Evolutionary conservation across 2,888 invertebrate species (phyloP).

Genomic region (Tyria jacobaeae): DNA sequence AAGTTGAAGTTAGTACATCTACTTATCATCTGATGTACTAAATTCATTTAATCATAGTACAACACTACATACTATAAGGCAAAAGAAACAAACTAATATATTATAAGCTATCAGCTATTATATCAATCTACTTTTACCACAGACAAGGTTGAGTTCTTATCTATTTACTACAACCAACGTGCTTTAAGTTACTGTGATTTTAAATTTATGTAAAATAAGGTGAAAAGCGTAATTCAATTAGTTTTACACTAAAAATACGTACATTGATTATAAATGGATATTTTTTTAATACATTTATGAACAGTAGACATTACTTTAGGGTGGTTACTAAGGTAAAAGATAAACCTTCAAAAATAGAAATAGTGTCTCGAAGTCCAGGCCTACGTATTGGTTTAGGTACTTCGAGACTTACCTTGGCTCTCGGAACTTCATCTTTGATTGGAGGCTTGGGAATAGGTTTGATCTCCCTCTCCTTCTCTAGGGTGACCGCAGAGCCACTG

Average conservation of each 20-base stretch:
- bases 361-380: slow-evolving; percentile 34
- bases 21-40: background rate
- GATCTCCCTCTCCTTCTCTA: slow-evolving; percentile 50
- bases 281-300: no score
- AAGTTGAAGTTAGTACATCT: no score
- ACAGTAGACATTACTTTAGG: no score
- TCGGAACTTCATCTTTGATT: slow-evolving; percentile 41
- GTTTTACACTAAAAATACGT: background rate
- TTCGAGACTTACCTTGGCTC: slow-evolving; percentile 53
- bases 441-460: slow-evolving; percentile 43
- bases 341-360: slow-evolving; percentile 16
- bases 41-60: no score
- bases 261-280: background rate
- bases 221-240: background rate
- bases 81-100: no score
- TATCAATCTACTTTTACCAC: background rate
- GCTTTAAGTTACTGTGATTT: background rate
- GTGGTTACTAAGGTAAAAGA: background rate
- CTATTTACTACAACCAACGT: background rate
- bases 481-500: slow-evolving; percentile 42
- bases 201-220: background rate
- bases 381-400: slow-evolving; percentile 39
- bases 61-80: no score
- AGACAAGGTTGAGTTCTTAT: background rate
- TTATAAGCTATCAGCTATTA: no score